These are phyloP conservation scores for Esox lucius DNA, from an alignment of 2,797 vertebrate species.

Conservation along the genomic window DNA sequence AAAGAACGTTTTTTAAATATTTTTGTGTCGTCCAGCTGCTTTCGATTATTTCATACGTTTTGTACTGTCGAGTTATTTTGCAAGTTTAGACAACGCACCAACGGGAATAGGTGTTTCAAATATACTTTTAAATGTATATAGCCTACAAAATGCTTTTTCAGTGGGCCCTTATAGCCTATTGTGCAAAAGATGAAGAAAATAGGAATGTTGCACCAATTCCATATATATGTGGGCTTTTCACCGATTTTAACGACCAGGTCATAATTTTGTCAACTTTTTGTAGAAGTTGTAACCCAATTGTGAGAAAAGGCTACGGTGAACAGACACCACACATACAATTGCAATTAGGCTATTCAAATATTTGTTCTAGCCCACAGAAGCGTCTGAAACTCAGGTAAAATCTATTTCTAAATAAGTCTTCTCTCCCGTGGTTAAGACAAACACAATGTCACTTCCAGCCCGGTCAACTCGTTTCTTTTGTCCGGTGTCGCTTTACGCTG, in stretches of 20 bases:
- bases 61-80: not conserved
- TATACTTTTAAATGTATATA: not conserved
- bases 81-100: not conserved
- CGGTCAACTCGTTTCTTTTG: constrained; percentile 54
- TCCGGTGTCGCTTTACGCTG: constrained; percentile 69
- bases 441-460: constrained; percentile 31
- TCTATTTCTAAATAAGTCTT: constrained; percentile 10
- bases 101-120: not conserved
- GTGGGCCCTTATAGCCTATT: not conserved
- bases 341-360: not conserved
- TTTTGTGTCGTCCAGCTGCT: not conserved
- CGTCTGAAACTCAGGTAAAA: constrained; percentile 1
- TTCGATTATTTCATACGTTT: not conserved
- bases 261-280: not conserved
- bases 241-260: not conserved
- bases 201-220: too few species aligned
- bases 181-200: not conserved
- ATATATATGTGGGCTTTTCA: too few species aligned
- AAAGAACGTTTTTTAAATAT: not conserved
- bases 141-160: not conserved
- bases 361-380: not conserved
- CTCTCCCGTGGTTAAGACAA: constrained; percentile 21
- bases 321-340: not conserved
- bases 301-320: not conserved
- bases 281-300: not conserved